Base-by-base conservation (phyloP, 2,113 vertebrate genomes). In the Peromyscus maniculatus region DNA sequence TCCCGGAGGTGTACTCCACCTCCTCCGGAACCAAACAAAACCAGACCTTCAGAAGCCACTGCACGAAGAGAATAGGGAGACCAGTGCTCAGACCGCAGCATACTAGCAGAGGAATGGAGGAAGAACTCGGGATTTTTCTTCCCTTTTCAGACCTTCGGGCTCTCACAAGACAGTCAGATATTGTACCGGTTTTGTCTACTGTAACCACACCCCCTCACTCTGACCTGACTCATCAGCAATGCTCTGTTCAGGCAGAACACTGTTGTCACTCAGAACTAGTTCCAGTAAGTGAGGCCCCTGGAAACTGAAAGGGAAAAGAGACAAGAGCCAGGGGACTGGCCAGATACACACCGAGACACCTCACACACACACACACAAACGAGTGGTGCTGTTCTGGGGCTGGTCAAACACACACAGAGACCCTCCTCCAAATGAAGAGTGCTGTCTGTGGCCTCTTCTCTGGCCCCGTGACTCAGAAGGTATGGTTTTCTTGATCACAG, bases 21-120 rank as follows among this genome's bases (percentile, higher is more conserved):
- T 93, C 71, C 84, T 92, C 46, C 39, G 49, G 74, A 95, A 62
- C 52, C 59, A 90, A 96, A 87, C 9, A 93, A 92, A 95, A 79
- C 86, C 59, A 87, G 59, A 88, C 28, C 72, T 96, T 91, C 78
- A 79, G 64, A 97, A 97, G 91, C 83, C 82, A 91, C 80, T 91
- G 78, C 59, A 90, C 95, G 88, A 89, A 72, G 9, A 96, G 72
- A 94, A 91, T 0, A 39, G 90, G 62, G 33, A 71, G 88, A 43
- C 66, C 72, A 84, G 86, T n/a, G 55, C 90, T 89, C 22, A 11
- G 43, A 57, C 59, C 66, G 17, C 77, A 94, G 69, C 28, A 64
- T 33, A 75, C 43, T 91, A 52, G 9, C 3, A 21, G 87, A 96
- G 67, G 67, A 86, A 19, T 28, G 46, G 43, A 84, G 91, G 67